Base-by-base conservation (phyloP, 1,140 invertebrate species). In the Neoseiulus cucumeris region DNA sequence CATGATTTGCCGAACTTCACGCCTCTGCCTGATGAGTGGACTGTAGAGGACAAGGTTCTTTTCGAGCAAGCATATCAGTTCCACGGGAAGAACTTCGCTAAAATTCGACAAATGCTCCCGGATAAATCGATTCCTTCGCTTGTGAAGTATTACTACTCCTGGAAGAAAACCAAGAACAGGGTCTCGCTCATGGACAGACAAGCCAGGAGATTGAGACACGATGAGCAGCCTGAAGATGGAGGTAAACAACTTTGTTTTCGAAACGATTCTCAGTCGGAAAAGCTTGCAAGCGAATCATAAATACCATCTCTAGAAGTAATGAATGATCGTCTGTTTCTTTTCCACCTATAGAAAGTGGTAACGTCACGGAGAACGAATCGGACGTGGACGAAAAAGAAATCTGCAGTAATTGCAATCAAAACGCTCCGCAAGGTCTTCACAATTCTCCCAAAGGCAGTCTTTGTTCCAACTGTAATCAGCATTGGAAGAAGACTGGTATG, bases 31-130 rank as follows among this genome's bases (percentile, higher is more conserved):
- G 92, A 97, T 79, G 92, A 98, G 72, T 98, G 93, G 93, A 91
- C 91, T 17, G 87, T 91, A 2, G 93, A 97, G 77, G 93, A 98
- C 73, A 96, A 96, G 81, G 90, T 96, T 51, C 77, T 96, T 20
- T 98, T 98, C 80, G 92, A 97, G 74, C 92, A 96, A 76, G 93
- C 92, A 28, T 97, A 94, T 75, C 90, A 93, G 73, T 97, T 95
- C 75, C 91, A 97, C 80, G 92, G 92, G 30, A 98, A 98, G 80
- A 91, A 87, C 76, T 98, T 98, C 79, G 89, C 94, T 74, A 83
- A 91, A 74, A 97, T 98, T 73, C 79, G 89, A 70, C 90, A 95
- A 82, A 95, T 98, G 92, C 78, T 97, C 70, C 93, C 92, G 55
- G 92, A 97, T 73, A 97, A 97, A 79, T 88, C 90, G 51, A 94